Evolutionary conservation across 1,140 invertebrate species (phyloP), one percentile per base, ranked within the genome.

Genomic region (Drosophila ficusphila): DNA sequence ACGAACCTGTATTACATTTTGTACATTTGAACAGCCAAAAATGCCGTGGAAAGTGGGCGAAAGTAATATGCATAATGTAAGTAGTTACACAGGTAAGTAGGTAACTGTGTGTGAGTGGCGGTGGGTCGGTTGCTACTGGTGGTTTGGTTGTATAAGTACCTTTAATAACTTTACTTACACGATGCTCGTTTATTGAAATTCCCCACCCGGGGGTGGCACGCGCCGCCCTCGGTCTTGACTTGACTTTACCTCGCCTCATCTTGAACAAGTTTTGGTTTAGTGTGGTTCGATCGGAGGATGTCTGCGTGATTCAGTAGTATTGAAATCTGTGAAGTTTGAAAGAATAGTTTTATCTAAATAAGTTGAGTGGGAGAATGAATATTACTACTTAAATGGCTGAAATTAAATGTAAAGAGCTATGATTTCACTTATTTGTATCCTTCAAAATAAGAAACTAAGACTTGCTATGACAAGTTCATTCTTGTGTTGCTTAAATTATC

Each of bases 131-230:
- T 18, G 38, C 16, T 44, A 2, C 6, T 19, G 39, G 46, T 49
- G 57, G 53, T 51, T 49, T 18, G 60, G 60, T 33, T 68, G 70
- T 74, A 73, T 65, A 75, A 79, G 75, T 47, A 60, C 64, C 72
- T 76, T 76, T 85, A 86, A 86, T 86, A 88, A 86, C 81, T 86
- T 86, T 79, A 88, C 82, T 86, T 88, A 74, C 77, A 81, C 81
- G 85, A 70, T 65, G 71, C 77, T 68, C 64, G 21, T 68, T 68
- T 73, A 81, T 72, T 72, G 71, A 76, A 68, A 75, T 68, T 68
- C 60, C 62, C 64, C 36, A 42, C 62, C 39, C 60, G 36, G n/a
- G 60, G 61, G 16, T 34, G 61, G 27, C 60, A 52, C 36, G 44
- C 61, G 61, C 21, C 56, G 36, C 18, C 19, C 12, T 44, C 60